These are phyloP conservation scores for Typhlichthys subterraneus DNA, from an alignment of 2,797 vertebrate species.

Conservation along the genomic window DNA sequence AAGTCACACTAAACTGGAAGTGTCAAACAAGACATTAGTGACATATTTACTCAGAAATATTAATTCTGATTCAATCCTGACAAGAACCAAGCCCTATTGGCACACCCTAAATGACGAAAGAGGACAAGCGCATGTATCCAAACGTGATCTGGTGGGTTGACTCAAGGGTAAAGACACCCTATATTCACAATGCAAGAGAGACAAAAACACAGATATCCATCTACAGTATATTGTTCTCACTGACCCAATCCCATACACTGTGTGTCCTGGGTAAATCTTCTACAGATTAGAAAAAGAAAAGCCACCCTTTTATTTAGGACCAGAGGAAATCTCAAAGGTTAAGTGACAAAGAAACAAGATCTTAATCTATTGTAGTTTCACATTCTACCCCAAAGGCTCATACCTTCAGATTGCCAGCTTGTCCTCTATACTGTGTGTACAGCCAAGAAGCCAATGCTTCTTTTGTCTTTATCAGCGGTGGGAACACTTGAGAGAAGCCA, in stretches of 20 bases:
- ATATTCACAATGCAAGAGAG: constrained; percentile 25
- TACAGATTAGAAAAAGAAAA: neutral
- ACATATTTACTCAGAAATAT: constrained; percentile 31
- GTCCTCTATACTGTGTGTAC: constrained; percentile 31
- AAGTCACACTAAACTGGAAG: constrained; percentile 14
- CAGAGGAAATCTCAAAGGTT: constrained; percentile 29
- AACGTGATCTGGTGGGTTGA: constrained; percentile 1
- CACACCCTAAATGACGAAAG: constrained; percentile 41
- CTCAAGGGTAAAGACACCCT: constrained; percentile 13
- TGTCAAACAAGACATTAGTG: constrained; percentile 39
- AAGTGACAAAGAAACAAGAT: constrained; percentile 16
- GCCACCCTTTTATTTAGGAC: constrained; percentile 13
- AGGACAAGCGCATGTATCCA: too few species aligned
- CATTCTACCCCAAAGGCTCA: constrained; percentile 23
- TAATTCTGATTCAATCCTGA: constrained; percentile 10
- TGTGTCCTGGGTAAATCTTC: constrained; percentile 45
- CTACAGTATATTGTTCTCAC: constrained; percentile 33
- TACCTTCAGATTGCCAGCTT: constrained; percentile 21
- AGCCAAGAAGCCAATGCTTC: constrained; percentile 29
- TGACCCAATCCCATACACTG: constrained; percentile 25
- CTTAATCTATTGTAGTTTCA: constrained; percentile 16
- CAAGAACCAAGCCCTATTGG: constrained; percentile 37
- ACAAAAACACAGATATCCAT: constrained; percentile 41
- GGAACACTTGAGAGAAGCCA: constrained; percentile 44
- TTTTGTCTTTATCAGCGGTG: constrained; percentile 40